Conservation (phyloP, 2,888 invertebrate species). For the Tinea pellionella region DNA sequence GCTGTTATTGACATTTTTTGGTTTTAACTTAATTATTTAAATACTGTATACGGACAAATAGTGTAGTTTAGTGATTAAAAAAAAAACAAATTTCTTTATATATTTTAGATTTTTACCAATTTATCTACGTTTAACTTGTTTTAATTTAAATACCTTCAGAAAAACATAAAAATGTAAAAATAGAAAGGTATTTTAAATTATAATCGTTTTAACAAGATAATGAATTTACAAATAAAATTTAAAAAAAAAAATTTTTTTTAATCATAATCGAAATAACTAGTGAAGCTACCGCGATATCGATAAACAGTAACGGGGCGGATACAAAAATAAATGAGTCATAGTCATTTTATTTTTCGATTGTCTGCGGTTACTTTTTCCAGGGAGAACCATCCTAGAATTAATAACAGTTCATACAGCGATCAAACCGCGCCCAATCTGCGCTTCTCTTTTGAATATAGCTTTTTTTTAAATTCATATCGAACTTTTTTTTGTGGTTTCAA, state of each 20-base stretch:
- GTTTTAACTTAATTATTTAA: conserved; percentile 64
- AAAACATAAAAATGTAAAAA: too few relatives aligned
- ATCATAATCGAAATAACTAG: neutral
- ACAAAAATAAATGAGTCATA: conserved; percentile 49
- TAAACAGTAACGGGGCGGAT: neutral
- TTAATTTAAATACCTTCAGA: too few relatives aligned
- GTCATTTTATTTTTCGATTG: conserved; percentile 67
- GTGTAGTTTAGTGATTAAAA: neutral
- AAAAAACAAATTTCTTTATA: too few relatives aligned
- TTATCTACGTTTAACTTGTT: too few relatives aligned
- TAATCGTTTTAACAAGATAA: too few relatives aligned
- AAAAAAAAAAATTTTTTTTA: too few relatives aligned
- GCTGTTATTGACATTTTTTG: conserved; percentile 57
- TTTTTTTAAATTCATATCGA: conserved; percentile 25
- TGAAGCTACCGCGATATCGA: conserved; percentile 1
- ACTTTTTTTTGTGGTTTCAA: conserved; percentile 28
- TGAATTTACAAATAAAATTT: neutral
- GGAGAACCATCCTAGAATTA: conserved; percentile 57
- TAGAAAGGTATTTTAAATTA: too few relatives aligned
- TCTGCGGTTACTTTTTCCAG: conserved; percentile 42
- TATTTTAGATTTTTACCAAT: too few relatives aligned
- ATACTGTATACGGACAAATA: conserved; percentile 35
- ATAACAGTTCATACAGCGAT: conserved; percentile 36
- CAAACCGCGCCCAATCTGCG: conserved; percentile 59
- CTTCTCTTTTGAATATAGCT: conserved; percentile 48